Percentiles rank a stretch among this genome's conserved stretches.
Conservation (phyloP, 23 tunicate species). For the Ascidia mentula region DNA sequence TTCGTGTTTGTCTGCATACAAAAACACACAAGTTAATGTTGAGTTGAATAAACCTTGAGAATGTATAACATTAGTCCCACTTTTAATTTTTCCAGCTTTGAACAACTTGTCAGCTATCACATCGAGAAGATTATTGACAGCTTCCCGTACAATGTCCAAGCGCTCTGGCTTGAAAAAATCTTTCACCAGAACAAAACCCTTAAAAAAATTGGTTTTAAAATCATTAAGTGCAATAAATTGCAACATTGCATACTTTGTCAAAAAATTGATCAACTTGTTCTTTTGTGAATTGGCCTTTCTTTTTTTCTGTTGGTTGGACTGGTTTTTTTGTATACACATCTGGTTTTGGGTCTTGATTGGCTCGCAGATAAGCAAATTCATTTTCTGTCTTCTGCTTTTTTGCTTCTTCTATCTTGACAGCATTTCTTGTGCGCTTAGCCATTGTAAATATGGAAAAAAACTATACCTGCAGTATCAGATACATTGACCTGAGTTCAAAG, state of each 20-base stretch:
- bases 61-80: constrained; percentile 12
- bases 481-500: too few species aligned
- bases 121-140: constrained; percentile 60
- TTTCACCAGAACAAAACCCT: constrained; percentile 74
- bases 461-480: too few species aligned
- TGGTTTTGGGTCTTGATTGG: constrained; percentile 46
- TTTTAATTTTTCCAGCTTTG: constrained; percentile 76
- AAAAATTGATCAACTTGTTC: constrained; percentile 76
- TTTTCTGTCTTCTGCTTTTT: constrained; percentile 18
- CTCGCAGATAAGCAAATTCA: constrained; percentile 18
- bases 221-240: background rate
- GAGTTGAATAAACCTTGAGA: too few species aligned
- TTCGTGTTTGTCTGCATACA: constrained; percentile 62
- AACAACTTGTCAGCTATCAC: constrained; percentile 54
- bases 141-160: constrained; percentile 59
- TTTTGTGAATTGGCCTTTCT: constrained; percentile 67
- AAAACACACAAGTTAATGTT: background rate
- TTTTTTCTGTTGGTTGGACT: constrained; percentile 64
- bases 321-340: constrained; percentile 71
- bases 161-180: constrained; percentile 51
- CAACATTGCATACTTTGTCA: constrained; percentile 52
- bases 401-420: background rate
- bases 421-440: constrained; percentile 14
- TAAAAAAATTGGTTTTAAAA: background rate
- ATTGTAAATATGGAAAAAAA: too few species aligned